These are phyloP conservation scores for Mechanitis mazaeus DNA, from an alignment of 2,888 invertebrate genomes.

Conservation along the genomic window DNA sequence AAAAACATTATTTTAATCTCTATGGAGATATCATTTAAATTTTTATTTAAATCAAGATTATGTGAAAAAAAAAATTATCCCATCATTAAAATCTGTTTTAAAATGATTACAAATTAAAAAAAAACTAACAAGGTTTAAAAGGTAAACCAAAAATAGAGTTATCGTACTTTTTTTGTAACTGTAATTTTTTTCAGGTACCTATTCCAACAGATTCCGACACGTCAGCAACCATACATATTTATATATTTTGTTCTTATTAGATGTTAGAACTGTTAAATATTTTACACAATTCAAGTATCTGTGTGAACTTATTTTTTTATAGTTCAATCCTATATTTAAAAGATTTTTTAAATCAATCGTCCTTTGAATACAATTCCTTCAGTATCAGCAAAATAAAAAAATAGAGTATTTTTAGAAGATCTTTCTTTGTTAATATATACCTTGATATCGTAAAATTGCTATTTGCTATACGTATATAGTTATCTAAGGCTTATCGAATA, in stretches of 20 bases:
- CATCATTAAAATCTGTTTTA: not conserved
- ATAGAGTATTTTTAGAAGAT: conserved; percentile 73
- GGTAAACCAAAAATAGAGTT: too few species aligned
- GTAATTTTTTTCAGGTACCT: conserved; percentile 29
- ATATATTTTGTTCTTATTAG: conserved; percentile 43
- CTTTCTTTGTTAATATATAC: conserved; percentile 67
- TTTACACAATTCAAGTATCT: conserved; percentile 36
- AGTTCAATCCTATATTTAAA: conserved; percentile 30
- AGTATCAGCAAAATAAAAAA: conserved; percentile 41
- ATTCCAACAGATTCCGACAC: conserved; percentile 30
- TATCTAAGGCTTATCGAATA: conserved; percentile 55
- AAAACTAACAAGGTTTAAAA: not conserved
- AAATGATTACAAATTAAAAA: not conserved
- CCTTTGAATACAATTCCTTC: conserved; percentile 43
- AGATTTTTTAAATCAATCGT: conserved; percentile 51
- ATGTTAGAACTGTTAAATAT: conserved; percentile 51
- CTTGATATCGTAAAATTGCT: conserved; percentile 45
- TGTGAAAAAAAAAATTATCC: too few species aligned
- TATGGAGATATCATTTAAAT: too few species aligned
- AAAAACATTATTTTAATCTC: too few species aligned
- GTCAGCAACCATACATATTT: conserved; percentile 24
- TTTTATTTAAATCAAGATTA: too few species aligned
- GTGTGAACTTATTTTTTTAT: conserved; percentile 30
- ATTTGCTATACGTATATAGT: conserved; percentile 47
- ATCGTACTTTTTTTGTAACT: too few species aligned